Percentiles rank a stretch among this genome's conserved stretches.
These are phyloP conservation scores for Temnothorax unifasciatus DNA, from an alignment of 2,888 invertebrate species.

Conservation along the genomic window DNA sequence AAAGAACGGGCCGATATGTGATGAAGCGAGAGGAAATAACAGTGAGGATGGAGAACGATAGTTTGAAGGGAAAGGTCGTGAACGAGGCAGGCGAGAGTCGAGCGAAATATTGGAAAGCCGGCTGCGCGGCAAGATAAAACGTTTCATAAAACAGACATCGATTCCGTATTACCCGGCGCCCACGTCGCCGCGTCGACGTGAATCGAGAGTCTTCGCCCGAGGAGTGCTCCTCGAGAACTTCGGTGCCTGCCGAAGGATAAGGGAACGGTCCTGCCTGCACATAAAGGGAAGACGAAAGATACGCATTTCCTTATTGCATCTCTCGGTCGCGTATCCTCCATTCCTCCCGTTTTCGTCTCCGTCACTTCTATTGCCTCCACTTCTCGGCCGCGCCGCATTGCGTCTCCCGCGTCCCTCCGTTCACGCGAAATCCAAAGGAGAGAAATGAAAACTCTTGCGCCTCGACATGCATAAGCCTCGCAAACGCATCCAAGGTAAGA, in stretches of 20 bases:
- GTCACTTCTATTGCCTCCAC: slow-evolving; percentile 16
- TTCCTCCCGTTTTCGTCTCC: neutral
- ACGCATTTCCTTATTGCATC: slow-evolving; percentile 72
- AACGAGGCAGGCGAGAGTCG: slow-evolving; percentile 67
- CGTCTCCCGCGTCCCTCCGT: neutral
- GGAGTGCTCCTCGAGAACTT: slow-evolving; percentile 60
- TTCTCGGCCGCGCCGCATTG: neutral
- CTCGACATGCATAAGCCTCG: slow-evolving; percentile 6
- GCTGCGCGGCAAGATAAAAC: slow-evolving; percentile 80
- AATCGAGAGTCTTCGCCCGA: slow-evolving; percentile 60
- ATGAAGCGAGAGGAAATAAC: slow-evolving; percentile 45
- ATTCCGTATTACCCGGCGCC: slow-evolving; percentile 78
- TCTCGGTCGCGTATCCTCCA: slow-evolving; percentile 32
- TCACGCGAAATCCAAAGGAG: neutral
- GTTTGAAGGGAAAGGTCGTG: slow-evolving; percentile 43
- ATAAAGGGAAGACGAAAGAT: slow-evolving; percentile 62
- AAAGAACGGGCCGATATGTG: slow-evolving; percentile 3
- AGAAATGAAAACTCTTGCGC: neutral
- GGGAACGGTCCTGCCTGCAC: slow-evolving; percentile 10
- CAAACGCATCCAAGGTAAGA: neutral
- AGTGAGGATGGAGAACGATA: slow-evolving; percentile 5
- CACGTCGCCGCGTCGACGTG: slow-evolving; percentile 60
- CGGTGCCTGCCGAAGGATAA: slow-evolving; percentile 36
- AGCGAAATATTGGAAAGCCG: slow-evolving; percentile 79
- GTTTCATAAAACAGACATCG: slow-evolving; percentile 83